These are phyloP conservation scores for Drosophila tropicalis DNA, from an alignment of 1,140 invertebrate species.

Conservation along the genomic window DNA sequence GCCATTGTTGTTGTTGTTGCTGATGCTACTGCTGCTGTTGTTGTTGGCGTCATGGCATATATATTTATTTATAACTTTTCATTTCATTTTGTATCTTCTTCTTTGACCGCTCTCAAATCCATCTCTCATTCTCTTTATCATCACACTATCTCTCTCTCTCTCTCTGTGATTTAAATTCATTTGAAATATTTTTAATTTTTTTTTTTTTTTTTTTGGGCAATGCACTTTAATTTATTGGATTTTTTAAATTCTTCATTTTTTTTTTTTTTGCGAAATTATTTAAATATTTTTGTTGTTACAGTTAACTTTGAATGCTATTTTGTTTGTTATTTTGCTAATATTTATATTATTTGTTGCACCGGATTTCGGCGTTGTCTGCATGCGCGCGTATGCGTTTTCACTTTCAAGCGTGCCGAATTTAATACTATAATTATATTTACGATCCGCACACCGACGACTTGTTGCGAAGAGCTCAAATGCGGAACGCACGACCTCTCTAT, in stretches of 20 bases:
- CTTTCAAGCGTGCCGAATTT: conserved; percentile 58
- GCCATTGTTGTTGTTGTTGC: background rate
- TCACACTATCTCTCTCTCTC: conserved; percentile 16
- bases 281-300: background rate
- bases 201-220: conserved; percentile 11
- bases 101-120: conserved; percentile 13
- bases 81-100: conserved; percentile 73
- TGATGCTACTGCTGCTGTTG: background rate
- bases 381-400: conserved; percentile 39
- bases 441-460: conserved; percentile 65
- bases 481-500: conserved; percentile 23
- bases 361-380: conserved; percentile 25
- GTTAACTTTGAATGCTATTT: conserved; percentile 4
- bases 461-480: conserved; percentile 57
- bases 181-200: background rate
- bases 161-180: background rate
- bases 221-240: conserved; percentile 38
- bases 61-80: conserved; percentile 81
- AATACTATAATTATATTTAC: conserved; percentile 30
- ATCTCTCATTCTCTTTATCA: background rate
- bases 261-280: conserved; percentile 12
- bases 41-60: conserved; percentile 66
- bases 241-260: background rate
- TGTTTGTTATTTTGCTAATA: background rate
- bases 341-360: conserved; percentile 35